Evolutionary conservation across 2,113 vertebrate genomes (phyloP), one percentile per base, ranked within the genome.

Genomic region (Colinus virginianus): DNA sequence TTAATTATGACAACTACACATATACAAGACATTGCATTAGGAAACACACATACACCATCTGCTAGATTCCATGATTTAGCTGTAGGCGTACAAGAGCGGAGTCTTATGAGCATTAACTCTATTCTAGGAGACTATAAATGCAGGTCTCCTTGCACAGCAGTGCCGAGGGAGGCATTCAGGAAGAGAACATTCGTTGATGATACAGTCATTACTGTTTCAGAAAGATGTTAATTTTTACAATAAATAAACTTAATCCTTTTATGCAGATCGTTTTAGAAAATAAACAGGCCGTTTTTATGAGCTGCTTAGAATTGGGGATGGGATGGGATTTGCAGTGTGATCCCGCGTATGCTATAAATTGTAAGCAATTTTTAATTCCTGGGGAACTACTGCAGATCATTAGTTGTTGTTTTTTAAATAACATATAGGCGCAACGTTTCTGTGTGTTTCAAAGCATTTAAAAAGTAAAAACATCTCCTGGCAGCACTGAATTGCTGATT

Each of bases 1-100:
- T 97, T 97, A 96, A 97, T 98, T 92, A 96, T 94, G 95, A 96
- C 96, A 97, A 95, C 95, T 92, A 84, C 94, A 96, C 94, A 88
- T 78, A 95, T 75, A 93, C 88, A 93, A 95, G 88, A 75, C 94
- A 88, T 46, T 96, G 86, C 96, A 97, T 96, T 94, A 97, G 95
- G 91, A 96, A 96, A 92, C 68, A 80, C 95, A 96, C 93, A 89
- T 78, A 93, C 90, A 87, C 97, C 97, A 97, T 97, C 97, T 98
- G 97, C 96, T 97, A 93, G 95, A 62, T 90, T 93, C 93, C 92
- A 89, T 51, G 83, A 95, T 96, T 96, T 94, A 96, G 96, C 95
- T 95, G 95, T 95, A 89, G 97, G 93, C 72, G 63, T 71, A 56
- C 72, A 68, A 82, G 82, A 97, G 79, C 88, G 51, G 78, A 96